phyloP scores from a whole-genome alignment of 2,888 invertebrate genomes.

The Andrena praecox region DNA sequence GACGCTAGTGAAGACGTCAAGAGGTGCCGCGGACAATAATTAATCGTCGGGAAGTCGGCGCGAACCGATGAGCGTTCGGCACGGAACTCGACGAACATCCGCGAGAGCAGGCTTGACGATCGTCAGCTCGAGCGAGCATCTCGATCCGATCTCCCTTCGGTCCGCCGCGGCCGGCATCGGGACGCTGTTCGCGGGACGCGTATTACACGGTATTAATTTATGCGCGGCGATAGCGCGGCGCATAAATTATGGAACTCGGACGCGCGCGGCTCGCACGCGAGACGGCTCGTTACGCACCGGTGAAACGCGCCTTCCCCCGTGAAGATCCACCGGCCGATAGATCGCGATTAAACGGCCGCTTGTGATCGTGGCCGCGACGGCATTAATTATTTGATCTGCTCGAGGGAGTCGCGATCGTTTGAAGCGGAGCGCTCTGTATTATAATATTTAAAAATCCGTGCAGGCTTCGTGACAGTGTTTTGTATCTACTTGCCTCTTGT shows the following conservation, averaged over 20 bases:
- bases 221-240: constrained; percentile 48
- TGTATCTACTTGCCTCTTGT: no score
- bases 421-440: no score
- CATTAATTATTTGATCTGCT: constrained; percentile 44
- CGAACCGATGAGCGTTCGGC: constrained; percentile 57
- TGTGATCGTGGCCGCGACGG: constrained; percentile 45
- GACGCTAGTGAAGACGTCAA: constrained; percentile 26
- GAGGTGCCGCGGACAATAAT: constrained; percentile 50
- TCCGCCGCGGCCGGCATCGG: constrained; percentile 13
- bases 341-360: constrained; percentile 45
- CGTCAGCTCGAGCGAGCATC: constrained; percentile 35
- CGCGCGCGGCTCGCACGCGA: constrained; percentile 42
- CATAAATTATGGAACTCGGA: constrained; percentile 62
- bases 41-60: constrained; percentile 60
- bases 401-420: neutral
- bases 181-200: constrained; percentile 32
- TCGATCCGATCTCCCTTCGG: constrained; percentile 57
- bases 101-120: constrained; percentile 50
- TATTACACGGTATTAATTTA: constrained; percentile 66
- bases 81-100: constrained; percentile 54
- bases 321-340: constrained; percentile 43
- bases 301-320: constrained; percentile 46
- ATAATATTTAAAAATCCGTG: no score
- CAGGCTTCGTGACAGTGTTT: no score
- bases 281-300: constrained; percentile 57